These are phyloP conservation scores for Ceratosolen solmsi DNA, from an alignment of 1,140 invertebrate species.

Conservation along the genomic window DNA sequence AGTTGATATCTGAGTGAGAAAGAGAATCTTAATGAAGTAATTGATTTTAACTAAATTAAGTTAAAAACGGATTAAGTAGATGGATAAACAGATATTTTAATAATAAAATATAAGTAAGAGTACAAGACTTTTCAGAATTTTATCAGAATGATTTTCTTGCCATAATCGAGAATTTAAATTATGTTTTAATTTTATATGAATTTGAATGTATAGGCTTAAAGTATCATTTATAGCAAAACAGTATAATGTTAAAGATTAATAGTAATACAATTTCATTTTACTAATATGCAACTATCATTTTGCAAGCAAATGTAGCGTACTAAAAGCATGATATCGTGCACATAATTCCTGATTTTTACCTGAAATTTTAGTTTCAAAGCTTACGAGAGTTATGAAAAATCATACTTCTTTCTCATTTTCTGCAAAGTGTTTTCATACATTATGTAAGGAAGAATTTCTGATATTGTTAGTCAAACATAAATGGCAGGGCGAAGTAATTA, in stretches of 20 bases:
- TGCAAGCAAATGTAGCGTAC: background rate
- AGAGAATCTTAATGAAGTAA: no score
- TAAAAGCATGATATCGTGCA: background rate
- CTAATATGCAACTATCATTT: background rate
- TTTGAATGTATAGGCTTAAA: no score
- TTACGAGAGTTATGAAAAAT: background rate
- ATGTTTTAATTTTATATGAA: no score
- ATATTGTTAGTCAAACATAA: background rate
- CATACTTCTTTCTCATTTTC: background rate
- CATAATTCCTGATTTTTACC: slow-evolving; percentile 1
- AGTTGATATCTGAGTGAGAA: no score
- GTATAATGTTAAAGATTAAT: background rate
- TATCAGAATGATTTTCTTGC: no score
- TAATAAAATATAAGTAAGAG: no score
- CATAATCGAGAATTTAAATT: background rate
- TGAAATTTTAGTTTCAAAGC: slow-evolving; percentile 28
- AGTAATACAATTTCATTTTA: background rate
- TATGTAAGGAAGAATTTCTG: background rate
- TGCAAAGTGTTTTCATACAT: background rate
- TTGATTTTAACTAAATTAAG: no score
- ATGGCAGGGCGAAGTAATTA: slow-evolving; percentile 7
- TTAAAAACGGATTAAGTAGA: no score
- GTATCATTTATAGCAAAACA: background rate
- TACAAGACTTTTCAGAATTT: no score
- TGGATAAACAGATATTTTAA: no score